Evolutionary conservation across 2,113 vertebrate species (phyloP), one percentile per base, ranked within the genome.

Genomic region (Ptilonorhynchus violaceus): DNA sequence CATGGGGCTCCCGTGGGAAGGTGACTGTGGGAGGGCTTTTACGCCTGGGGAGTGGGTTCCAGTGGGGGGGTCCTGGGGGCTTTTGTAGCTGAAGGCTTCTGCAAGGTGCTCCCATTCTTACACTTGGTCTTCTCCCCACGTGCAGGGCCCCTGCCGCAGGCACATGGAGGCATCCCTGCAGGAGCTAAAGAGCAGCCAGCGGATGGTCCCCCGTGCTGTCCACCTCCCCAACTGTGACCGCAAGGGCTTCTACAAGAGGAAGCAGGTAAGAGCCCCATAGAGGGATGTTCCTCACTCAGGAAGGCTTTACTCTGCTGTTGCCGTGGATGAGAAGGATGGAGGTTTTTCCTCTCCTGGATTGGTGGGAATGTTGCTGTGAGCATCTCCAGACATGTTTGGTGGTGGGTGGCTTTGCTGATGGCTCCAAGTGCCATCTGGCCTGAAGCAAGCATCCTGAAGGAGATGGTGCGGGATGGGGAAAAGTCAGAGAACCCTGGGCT

Each of bases 141-240:
- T 15, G 25, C 95, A 99, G 99, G 99, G 99, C 62, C 99, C 99
- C 7, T 99, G 99, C 98, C 98, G 99, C 92, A 98, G 99, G 94
- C 99, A 99, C 95, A 98, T 99, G 98, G 99, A 99, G 25, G 99
- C 99, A 0, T 99, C 99, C 53, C 98, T 99, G 96, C 99, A 99
- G 97, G 98, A 99, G 84, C 98, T 99, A 97, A 99, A 99, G 96
- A 98, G 99, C 82, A 99, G 99, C 62, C 98, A 98, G 15, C 98
- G 98, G 52, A 98, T 99, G 91, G 99, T 99, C 84, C 98, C 99
- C 41, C 98, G 99, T 0, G 99, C 99, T 1, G 98, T 99, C 90
- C 99, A 99, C 88, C 99, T 99, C 82, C 99, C 99, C 92, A 99
- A 99, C 98, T 99, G 99, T 4, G 99, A 99, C 98, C 98, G 98